phyloP scores from a whole-genome alignment of 1,140 invertebrate genomes.

The Octopus bimaculoides region DNA sequence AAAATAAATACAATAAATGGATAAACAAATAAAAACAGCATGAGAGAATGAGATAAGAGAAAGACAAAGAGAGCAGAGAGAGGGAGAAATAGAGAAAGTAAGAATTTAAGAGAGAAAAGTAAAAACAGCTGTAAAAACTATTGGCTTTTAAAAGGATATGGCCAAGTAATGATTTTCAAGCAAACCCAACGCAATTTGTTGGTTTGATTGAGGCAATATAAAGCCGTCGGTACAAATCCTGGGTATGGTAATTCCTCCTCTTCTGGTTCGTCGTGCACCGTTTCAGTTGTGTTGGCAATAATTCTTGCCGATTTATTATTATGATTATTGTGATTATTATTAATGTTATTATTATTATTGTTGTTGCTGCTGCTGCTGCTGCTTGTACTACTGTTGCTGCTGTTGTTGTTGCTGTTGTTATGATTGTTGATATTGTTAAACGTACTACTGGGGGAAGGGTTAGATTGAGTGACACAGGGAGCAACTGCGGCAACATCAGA shows the following conservation, averaged over 20 bases:
- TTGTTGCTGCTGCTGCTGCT: slow-evolving; percentile 13
- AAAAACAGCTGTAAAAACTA: too few relatives aligned
- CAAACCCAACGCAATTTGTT: slow-evolving; percentile 86
- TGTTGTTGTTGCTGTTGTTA: slow-evolving; percentile 13
- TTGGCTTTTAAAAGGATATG: slow-evolving; percentile 85
- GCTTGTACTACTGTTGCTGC: not conserved
- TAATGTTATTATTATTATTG: slow-evolving; percentile 1
- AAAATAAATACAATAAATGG: too few relatives aligned
- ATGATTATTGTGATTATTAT: not conserved
- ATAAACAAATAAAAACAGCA: too few relatives aligned
- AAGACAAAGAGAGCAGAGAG: too few relatives aligned
- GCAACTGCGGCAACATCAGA: not conserved
- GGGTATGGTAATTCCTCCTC: slow-evolving; percentile 75
- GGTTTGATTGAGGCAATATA: slow-evolving; percentile 83
- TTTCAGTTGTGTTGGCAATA: slow-evolving; percentile 14
- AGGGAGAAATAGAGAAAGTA: too few relatives aligned
- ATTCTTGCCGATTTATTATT: slow-evolving; percentile 14
- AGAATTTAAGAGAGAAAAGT: too few relatives aligned
- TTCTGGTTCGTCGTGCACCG: slow-evolving; percentile 21
- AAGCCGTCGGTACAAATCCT: slow-evolving; percentile 72
- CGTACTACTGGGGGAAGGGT: slow-evolving; percentile 13
- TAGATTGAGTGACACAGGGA: slow-evolving; percentile 8
- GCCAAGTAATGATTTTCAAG: slow-evolving; percentile 92
- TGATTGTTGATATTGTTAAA: not conserved
- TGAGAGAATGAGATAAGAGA: too few relatives aligned